Evolutionary conservation across 2,113 vertebrate genomes (phyloP).

Genomic region (Urocolius indicus): DNA sequence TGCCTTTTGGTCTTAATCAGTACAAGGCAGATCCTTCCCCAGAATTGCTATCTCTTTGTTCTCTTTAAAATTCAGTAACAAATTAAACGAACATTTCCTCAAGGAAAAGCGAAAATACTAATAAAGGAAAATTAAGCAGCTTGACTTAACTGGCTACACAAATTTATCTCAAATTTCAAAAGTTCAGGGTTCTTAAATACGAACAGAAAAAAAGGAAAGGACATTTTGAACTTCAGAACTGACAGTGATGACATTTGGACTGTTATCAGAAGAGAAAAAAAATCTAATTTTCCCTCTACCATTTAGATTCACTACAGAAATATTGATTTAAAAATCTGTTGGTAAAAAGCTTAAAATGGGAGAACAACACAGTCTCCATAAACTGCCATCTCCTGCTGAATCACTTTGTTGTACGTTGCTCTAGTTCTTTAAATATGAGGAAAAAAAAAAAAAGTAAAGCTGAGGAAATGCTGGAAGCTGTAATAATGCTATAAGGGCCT

Average conservation of each 20-base stretch:
- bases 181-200: not conserved
- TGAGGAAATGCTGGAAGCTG: not conserved
- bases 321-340: not conserved
- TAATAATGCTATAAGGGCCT: not conserved
- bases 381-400: not conserved
- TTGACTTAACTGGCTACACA: not conserved
- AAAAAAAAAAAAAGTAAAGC: not conserved
- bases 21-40: not conserved
- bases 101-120: not conserved
- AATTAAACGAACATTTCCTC: not conserved
- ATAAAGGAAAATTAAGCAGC: not conserved
- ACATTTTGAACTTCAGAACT: not conserved
- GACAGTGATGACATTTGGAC: not conserved
- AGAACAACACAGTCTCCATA: not conserved
- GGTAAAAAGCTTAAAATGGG: not conserved
- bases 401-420: fast-evolving
- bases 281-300: not conserved
- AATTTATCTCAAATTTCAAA: not conserved
- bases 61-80: not conserved
- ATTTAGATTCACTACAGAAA: not conserved
- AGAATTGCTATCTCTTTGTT: not conserved
- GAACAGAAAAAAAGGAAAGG: not conserved
- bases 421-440: not conserved
- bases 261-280: not conserved
- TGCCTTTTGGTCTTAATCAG: not conserved